A percentile compares a stretch with the other conserved stretches of the same genome.
Evolutionary conservation across 2,113 vertebrate species (phyloP).

Genomic region (Paedocypris sp.): DNA sequence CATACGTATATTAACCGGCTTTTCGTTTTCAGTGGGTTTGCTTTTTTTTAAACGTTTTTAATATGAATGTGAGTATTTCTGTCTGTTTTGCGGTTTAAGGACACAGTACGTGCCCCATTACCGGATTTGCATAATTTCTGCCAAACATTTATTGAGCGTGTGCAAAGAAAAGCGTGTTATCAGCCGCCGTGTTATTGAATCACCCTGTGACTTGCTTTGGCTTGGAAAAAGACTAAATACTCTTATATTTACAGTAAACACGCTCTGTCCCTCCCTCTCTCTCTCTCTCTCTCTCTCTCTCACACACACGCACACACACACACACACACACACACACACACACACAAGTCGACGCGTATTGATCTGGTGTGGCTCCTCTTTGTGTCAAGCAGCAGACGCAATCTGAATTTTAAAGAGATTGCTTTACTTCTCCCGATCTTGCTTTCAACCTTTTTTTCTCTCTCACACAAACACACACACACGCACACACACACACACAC

Average conservation of each 20-base stretch:
- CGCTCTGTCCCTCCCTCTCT: too few species aligned
- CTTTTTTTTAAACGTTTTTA: too few species aligned
- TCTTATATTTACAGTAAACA: background rate
- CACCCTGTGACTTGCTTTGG: background rate
- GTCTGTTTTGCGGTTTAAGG: background rate
- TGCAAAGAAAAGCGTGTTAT: background rate
- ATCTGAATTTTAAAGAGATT: slow-evolving; percentile 19
- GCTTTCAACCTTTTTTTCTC: background rate
- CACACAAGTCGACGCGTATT: background rate
- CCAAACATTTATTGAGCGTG: background rate
- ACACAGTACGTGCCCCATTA: background rate
- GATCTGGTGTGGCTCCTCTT: slow-evolving; percentile 3
- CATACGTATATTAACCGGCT: too few species aligned
- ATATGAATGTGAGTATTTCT: background rate
- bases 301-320: background rate
- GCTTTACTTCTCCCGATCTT: background rate
- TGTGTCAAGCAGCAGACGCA: slow-evolving; percentile 3
- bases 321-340: background rate
- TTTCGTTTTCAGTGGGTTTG: too few species aligned
- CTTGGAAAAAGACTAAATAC: background rate
- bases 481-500: background rate
- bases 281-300: too few species aligned
- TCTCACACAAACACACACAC: background rate
- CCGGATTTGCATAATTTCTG: background rate
- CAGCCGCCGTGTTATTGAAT: background rate